Evolutionary conservation across 2,113 vertebrate species (phyloP).

Genomic region (Melanotaenia duboulayi): DNA sequence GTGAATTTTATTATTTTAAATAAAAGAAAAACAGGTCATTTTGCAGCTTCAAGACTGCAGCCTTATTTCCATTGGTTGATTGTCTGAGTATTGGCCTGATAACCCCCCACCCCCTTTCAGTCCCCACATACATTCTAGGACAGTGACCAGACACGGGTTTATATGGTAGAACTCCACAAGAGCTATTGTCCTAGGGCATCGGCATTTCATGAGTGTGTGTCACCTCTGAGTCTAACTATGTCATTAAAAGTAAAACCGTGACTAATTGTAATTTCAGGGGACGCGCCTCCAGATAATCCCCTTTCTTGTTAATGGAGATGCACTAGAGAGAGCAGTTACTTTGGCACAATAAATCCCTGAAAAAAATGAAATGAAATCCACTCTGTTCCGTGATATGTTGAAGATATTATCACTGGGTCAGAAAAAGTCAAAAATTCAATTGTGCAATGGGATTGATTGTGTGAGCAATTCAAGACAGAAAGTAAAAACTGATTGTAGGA

Average conservation of each 20-base stretch:
- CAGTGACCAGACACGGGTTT: constrained; percentile 70
- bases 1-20: too few relatives aligned
- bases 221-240: constrained; percentile 62
- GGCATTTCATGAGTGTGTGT: constrained; percentile 63
- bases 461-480: background rate
- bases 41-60: too few relatives aligned
- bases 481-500: background rate
- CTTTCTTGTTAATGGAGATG: constrained; percentile 60
- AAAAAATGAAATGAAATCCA: constrained; percentile 38
- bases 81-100: constrained; percentile 6
- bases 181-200: constrained; percentile 46
- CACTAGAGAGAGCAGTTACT: constrained; percentile 52
- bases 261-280: constrained; percentile 75
- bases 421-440: background rate
- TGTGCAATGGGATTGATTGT: background rate
- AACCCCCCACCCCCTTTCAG: constrained; percentile 29
- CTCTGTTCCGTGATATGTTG: constrained; percentile 9
- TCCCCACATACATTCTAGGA: constrained; percentile 52
- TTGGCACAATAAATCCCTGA: constrained; percentile 37
- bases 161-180: constrained; percentile 40
- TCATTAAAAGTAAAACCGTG: constrained; percentile 64
- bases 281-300: constrained; percentile 70
- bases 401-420: background rate
- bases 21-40: background rate
- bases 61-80: constrained; percentile 18